Evolutionary conservation across 2,797 vertebrate genomes (phyloP).

Genomic region (Channa striata): DNA sequence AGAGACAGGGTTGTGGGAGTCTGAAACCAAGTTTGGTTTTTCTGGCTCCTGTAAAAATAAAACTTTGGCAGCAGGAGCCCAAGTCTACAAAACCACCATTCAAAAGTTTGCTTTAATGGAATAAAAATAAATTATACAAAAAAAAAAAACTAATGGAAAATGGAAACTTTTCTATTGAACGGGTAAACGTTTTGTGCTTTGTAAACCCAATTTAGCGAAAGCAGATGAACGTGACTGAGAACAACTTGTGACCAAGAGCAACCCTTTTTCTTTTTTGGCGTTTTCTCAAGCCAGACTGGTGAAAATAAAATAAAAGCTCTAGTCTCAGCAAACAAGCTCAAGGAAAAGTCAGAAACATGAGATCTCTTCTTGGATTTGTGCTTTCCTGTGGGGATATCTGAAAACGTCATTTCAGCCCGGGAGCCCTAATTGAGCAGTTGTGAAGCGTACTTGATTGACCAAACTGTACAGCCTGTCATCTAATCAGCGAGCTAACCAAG

Average conservation of each 20-base stretch:
- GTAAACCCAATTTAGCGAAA: no score
- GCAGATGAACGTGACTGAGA: not conserved
- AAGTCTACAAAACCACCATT: slow-evolving; percentile 21
- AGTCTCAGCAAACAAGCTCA: slow-evolving; percentile 36
- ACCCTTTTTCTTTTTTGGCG: no score
- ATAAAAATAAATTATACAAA: slow-evolving; percentile 1
- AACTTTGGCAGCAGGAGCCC: slow-evolving; percentile 49
- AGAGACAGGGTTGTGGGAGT: slow-evolving; percentile 55
- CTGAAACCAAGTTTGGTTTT: slow-evolving; percentile 56
- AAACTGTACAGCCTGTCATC: slow-evolving; percentile 75
- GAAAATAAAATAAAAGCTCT: slow-evolving; percentile 20
- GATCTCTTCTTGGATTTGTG: slow-evolving; percentile 63
- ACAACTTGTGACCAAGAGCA: not conserved
- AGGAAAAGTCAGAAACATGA: slow-evolving; percentile 66
- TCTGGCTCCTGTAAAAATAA: slow-evolving; percentile 18
- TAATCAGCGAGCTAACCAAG: slow-evolving; percentile 74
- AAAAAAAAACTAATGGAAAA: not conserved
- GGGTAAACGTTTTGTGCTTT: no score
- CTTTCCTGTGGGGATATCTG: slow-evolving; percentile 68
- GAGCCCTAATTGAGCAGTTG: slow-evolving; percentile 75
- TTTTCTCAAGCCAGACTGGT: slow-evolving; percentile 36
- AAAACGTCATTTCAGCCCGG: slow-evolving; percentile 69
- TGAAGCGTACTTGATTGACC: slow-evolving; percentile 74
- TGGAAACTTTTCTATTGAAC: not conserved
- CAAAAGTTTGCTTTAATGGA: slow-evolving; percentile 33